Base-by-base conservation (phyloP, 2,113 vertebrate genomes). In the Passer montanus region DNA sequence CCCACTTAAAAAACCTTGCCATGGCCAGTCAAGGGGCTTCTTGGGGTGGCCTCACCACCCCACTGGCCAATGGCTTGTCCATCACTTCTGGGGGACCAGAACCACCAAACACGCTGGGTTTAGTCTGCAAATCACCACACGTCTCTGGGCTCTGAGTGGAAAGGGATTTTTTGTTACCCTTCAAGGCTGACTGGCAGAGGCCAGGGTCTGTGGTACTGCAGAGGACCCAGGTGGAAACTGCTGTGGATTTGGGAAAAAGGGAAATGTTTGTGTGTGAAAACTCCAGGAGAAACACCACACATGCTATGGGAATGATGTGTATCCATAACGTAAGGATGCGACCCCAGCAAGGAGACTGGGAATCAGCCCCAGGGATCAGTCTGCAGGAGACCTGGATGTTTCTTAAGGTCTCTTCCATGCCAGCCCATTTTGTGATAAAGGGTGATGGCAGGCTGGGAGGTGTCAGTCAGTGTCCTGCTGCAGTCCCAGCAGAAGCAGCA, bases 251-350 rank as follows among this genome's bases (percentile, higher is more conserved):
- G 56, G 69, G 23, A 15, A n/a, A 75, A 59, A 35, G 7, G 28
- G n/a, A 50, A 56, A 27, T 33, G 16, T 49, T 41, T 1, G 1
- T 62, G 20, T 26, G 27, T 62, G 53, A 30, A 66, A 89, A 19
- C 35, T 37, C 24, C 28, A 46, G 55, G 13, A 84, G 46, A 47
- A 81, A n/a, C 50, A 44, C 15, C 37, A 19, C n/a, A 15, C 0
- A 0, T 53, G 33, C 60, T 50, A 3, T 3, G 3, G 37, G 39
- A 84, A 39, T 39, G 2, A 1, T 18, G 13, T 18, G 15, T 18
- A 11, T 19, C 1, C 3, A n/a, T 6, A 49, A 47, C 4, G 1
- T 1, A 6, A n/a, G 39, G 31, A 28, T 30, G 50, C 0, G 1
- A 4, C 15, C 52, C 22, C 69, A 84, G 52, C 2, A 4, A 10